These are phyloP conservation scores for Venusia cambrica DNA, from an alignment of 2,888 invertebrate species.

Conservation along the genomic window DNA sequence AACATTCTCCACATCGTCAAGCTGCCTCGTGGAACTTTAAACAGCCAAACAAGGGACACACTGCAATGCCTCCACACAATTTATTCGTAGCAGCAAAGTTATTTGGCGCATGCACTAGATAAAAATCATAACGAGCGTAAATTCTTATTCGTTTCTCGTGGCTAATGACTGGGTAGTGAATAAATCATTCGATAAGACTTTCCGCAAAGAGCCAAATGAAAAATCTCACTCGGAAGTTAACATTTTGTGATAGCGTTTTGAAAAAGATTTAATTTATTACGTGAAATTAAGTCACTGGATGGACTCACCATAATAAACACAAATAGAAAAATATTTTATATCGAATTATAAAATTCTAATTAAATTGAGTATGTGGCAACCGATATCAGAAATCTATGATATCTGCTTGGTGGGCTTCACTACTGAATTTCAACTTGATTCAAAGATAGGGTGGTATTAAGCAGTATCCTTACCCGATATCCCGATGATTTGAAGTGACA, in stretches of 20 bases:
- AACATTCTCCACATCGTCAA: too few species aligned
- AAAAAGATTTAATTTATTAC: too few species aligned
- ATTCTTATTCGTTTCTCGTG: constrained; percentile 54
- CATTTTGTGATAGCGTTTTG: constrained; percentile 12
- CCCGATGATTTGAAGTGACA: constrained; percentile 98
- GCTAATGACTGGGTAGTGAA: constrained; percentile 41
- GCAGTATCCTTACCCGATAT: constrained; percentile 94
- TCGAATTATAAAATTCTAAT: constrained; percentile 2
- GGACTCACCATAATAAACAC: too few species aligned
- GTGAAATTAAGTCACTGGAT: too few species aligned
- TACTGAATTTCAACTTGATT: too few species aligned
- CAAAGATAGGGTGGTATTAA: too few species aligned
- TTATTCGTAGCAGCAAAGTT: constrained; percentile 14
- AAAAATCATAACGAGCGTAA: constrained; percentile 59
- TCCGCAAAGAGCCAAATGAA: constrained; percentile 22
- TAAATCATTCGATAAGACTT: constrained; percentile 35
- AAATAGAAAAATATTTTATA: too few species aligned
- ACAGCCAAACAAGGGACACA: too few species aligned
- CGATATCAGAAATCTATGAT: too few species aligned
- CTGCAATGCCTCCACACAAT: neutral
- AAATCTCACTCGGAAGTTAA: constrained; percentile 15
- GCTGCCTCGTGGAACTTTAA: too few species aligned
- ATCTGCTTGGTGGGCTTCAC: too few species aligned
- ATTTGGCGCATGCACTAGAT: constrained; percentile 39
- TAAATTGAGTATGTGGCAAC: too few species aligned